A percentile compares a stretch with the other conserved stretches of the same genome.
phyloP scores from a whole-genome alignment of 2,888 invertebrate species.

The Anthoptus insignis region DNA sequence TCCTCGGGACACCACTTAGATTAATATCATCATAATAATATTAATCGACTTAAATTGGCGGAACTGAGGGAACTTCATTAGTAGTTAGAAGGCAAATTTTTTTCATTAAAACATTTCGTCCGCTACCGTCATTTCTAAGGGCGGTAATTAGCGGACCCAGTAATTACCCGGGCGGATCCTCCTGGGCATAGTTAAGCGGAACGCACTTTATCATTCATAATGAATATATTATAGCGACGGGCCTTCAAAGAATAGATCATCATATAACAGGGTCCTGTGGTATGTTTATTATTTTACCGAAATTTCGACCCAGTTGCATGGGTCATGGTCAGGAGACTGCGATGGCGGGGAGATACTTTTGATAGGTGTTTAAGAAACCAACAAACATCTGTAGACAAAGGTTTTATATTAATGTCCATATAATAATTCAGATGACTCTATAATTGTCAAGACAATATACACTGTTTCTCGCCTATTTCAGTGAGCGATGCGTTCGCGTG shows the following conservation, averaged over 20 bases:
- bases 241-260: slow-evolving; percentile 14
- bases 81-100: slow-evolving; percentile 36
- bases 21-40: slow-evolving; percentile 38
- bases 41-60: slow-evolving; percentile 33
- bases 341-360: too few relatives aligned
- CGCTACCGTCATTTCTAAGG: slow-evolving; percentile 31
- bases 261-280: too few relatives aligned
- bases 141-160: slow-evolving; percentile 30
- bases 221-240: slow-evolving; percentile 33
- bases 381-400: too few relatives aligned
- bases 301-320: too few relatives aligned
- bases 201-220: slow-evolving; percentile 34
- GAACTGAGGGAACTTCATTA: slow-evolving; percentile 32
- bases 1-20: slow-evolving; percentile 19
- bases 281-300: too few relatives aligned
- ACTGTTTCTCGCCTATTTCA: too few relatives aligned
- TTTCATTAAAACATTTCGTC: slow-evolving; percentile 36
- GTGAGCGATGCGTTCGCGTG: too few relatives aligned
- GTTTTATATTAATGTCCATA: too few relatives aligned
- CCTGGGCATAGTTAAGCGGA: slow-evolving; percentile 31
- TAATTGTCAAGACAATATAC: too few relatives aligned
- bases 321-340: too few relatives aligned
- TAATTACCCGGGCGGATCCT: slow-evolving; percentile 23
- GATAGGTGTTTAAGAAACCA: too few relatives aligned
- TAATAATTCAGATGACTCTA: too few relatives aligned